Conservation (phyloP, 2,888 invertebrate species). For the Diaphora mendica region DNA sequence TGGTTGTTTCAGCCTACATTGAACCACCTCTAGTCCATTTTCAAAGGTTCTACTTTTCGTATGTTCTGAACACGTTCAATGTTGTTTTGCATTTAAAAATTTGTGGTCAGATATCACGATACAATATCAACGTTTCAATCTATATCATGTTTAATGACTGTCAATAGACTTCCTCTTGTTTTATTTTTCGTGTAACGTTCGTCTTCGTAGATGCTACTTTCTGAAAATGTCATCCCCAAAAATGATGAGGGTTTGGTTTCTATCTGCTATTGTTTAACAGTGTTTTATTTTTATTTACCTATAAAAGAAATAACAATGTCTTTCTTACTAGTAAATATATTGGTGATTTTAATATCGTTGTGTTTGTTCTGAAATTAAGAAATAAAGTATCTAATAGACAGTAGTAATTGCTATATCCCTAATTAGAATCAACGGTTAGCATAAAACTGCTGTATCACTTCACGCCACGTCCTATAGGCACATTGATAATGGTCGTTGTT, state of each 20-base stretch:
- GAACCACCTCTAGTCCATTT: constrained; percentile 61
- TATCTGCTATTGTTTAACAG: constrained; percentile 13
- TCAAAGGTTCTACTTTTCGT: constrained; percentile 58
- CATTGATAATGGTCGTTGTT: constrained; percentile 68
- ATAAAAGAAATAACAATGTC: constrained; percentile 1
- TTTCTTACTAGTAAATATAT: constrained; percentile 15
- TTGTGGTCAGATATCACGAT: constrained; percentile 20
- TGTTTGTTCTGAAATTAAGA: constrained; percentile 48
- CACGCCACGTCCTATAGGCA: constrained; percentile 60
- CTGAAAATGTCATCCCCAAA: constrained; percentile 11
- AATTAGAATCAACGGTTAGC: constrained; percentile 75
- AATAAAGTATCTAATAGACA: constrained; percentile 57
- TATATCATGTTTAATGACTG: constrained; percentile 25
- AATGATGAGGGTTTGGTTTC: constrained; percentile 14
- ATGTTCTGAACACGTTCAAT: constrained; percentile 53
- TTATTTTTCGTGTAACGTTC: constrained; percentile 13
- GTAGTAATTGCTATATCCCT: constrained; percentile 67
- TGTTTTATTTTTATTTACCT: constrained; percentile 10
- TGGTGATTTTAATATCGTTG: constrained; percentile 41
- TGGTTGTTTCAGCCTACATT: constrained; percentile 51
- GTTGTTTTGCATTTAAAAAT: constrained; percentile 48
- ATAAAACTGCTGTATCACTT: constrained; percentile 56
- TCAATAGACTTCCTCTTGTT: constrained; percentile 22
- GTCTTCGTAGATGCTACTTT: constrained; percentile 18
- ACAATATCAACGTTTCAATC: constrained; percentile 8